Percentiles rank a stretch among this genome's conserved stretches.
Evolutionary conservation across 2,888 invertebrate species (phyloP).

Genomic region (Oeneis ivallda): DNA sequence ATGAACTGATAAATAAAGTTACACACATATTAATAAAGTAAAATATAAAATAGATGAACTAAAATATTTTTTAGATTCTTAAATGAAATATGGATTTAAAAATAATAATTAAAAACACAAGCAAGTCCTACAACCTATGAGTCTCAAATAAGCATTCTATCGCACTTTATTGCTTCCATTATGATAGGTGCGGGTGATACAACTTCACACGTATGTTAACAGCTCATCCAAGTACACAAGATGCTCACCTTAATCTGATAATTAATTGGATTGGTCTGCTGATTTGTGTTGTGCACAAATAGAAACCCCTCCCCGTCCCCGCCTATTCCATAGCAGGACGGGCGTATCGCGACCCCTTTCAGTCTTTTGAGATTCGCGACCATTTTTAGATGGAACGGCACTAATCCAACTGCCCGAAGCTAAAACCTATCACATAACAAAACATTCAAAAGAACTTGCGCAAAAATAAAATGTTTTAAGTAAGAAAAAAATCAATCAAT

Average conservation of each 20-base stretch:
- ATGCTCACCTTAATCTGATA: slow-evolving; percentile 81
- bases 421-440: slow-evolving; percentile 48
- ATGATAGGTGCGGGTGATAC: slow-evolving; percentile 51
- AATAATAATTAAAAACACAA: background rate
- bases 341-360: slow-evolving; percentile 68
- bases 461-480: background rate
- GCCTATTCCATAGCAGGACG: slow-evolving; percentile 50
- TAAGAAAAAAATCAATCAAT: background rate
- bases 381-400: slow-evolving; percentile 79
- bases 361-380: slow-evolving; percentile 80
- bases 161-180: slow-evolving; percentile 44
- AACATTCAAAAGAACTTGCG: background rate
- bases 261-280: slow-evolving; percentile 80
- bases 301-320: slow-evolving; percentile 60
- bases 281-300: slow-evolving; percentile 80
- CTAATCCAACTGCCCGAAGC: slow-evolving; percentile 64
- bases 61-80: background rate
- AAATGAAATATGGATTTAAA: background rate
- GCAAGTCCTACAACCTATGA: slow-evolving; percentile 22
- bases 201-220: slow-evolving; percentile 57
- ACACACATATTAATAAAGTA: too few relatives aligned
- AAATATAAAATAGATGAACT: too few relatives aligned
- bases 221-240: slow-evolving; percentile 66
- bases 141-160: slow-evolving; percentile 36
- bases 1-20: too few relatives aligned